phyloP scores from a whole-genome alignment of 2,888 invertebrate genomes.

The Habroteleia sp. region DNA sequence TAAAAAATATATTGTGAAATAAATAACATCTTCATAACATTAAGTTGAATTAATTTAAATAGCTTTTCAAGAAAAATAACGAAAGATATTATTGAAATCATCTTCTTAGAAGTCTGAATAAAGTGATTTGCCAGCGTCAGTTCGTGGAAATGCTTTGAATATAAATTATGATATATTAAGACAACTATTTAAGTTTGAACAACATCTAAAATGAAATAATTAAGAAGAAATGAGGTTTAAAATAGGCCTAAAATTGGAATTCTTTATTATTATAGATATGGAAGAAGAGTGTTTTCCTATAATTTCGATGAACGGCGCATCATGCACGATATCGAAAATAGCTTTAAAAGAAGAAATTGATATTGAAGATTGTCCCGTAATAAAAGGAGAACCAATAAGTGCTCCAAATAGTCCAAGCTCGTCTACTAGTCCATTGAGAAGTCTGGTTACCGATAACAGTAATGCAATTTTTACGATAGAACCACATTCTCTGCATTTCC shows the following conservation, averaged over 20 bases:
- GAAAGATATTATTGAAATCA: neutral
- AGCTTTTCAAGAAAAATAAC: neutral
- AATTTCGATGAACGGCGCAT: constrained; percentile 86
- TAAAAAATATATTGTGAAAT: no score
- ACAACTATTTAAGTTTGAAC: no score
- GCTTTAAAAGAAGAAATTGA: constrained; percentile 53
- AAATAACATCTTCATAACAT: no score
- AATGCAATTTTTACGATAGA: constrained; percentile 73
- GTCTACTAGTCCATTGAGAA: constrained; percentile 86
- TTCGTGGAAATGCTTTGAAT: no score
- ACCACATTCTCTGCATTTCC: constrained; percentile 73
- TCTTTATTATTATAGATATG: constrained; percentile 85
- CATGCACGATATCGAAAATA: constrained; percentile 56
- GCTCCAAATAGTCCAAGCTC: constrained; percentile 87
- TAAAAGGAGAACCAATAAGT: constrained; percentile 90
- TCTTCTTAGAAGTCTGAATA: neutral
- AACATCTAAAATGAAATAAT: no score
- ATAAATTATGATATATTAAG: no score
- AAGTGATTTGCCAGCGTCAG: neutral
- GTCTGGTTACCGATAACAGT: constrained; percentile 71
- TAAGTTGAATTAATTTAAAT: no score
- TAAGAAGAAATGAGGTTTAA: no score
- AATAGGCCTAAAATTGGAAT: no score
- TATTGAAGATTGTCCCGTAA: constrained; percentile 78
- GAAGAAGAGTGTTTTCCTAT: constrained; percentile 94